Percentiles rank a stretch among this genome's conserved stretches.
Evolutionary conservation across 2,797 vertebrate genomes (phyloP).

Genomic region (Muscicapa comitata): DNA sequence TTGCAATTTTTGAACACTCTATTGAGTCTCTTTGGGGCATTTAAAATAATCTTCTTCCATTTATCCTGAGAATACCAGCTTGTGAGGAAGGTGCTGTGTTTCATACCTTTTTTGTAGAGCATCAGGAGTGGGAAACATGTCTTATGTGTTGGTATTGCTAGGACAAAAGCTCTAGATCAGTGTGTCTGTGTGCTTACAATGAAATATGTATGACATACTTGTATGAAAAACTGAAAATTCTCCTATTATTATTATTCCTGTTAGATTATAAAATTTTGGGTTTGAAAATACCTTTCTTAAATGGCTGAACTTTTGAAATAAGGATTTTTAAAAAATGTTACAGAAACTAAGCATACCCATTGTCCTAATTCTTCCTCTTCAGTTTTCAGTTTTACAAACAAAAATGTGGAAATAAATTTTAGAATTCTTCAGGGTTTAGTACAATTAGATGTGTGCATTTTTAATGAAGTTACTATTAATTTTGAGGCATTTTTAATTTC

Average conservation of each 20-base stretch:
- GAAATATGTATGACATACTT: background rate
- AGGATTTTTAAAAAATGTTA: background rate
- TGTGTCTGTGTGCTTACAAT: background rate
- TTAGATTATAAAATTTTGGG: background rate
- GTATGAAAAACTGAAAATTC: background rate
- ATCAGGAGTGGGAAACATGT: background rate
- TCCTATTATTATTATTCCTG: background rate
- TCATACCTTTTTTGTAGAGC: background rate
- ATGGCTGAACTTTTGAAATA: background rate
- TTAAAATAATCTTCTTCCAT: background rate
- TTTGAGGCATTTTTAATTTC: background rate
- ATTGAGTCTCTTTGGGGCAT: background rate
- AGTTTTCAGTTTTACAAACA: background rate
- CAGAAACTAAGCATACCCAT: fast-evolving
- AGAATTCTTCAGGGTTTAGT: background rate
- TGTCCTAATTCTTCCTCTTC: background rate
- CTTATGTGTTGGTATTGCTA: background rate
- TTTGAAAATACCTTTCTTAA: background rate
- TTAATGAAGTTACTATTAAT: background rate
- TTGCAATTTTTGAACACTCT: background rate
- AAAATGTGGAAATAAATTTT: background rate
- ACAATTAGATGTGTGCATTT: background rate
- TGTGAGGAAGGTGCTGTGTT: background rate
- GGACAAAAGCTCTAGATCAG: background rate
- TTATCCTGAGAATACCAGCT: background rate